phyloP scores from a whole-genome alignment of 2,888 invertebrate genomes.

The Eudemis profundana region DNA sequence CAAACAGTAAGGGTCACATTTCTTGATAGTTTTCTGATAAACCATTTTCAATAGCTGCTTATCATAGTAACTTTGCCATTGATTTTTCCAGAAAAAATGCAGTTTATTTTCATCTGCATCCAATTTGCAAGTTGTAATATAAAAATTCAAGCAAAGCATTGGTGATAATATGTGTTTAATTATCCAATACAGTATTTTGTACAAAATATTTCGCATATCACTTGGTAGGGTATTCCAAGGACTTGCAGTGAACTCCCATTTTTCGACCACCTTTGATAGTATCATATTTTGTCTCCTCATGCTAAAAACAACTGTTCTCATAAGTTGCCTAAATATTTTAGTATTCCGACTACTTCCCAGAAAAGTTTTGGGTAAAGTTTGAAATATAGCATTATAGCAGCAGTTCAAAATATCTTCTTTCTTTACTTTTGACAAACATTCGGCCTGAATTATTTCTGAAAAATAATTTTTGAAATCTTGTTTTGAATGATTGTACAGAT shows the following conservation, averaged over 20 bases:
- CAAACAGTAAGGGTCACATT: slow-evolving; percentile 60
- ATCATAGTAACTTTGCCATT: slow-evolving; percentile 80
- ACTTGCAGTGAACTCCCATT: slow-evolving; percentile 64
- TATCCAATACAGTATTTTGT: slow-evolving; percentile 64
- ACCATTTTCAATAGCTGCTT: slow-evolving; percentile 68
- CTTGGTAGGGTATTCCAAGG: slow-evolving; percentile 61
- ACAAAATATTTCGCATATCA: slow-evolving; percentile 53
- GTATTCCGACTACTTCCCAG: slow-evolving; percentile 67
- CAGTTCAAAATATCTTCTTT: slow-evolving; percentile 63
- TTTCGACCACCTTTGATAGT: slow-evolving; percentile 55
- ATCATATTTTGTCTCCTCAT: slow-evolving; percentile 74
- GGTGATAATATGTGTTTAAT: slow-evolving; percentile 66
- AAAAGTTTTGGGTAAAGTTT: slow-evolving; percentile 67
- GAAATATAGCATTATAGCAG: slow-evolving; percentile 60
- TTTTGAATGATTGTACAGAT: slow-evolving; percentile 58
- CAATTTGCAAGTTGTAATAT: slow-evolving; percentile 76
- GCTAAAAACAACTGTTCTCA: slow-evolving; percentile 63
- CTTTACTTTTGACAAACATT: slow-evolving; percentile 55
- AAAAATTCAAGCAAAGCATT: slow-evolving; percentile 74
- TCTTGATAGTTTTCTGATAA: slow-evolving; percentile 62
- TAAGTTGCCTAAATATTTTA: slow-evolving; percentile 65
- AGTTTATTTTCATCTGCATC: slow-evolving; percentile 76
- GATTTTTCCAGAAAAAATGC: slow-evolving; percentile 72
- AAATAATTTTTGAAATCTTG: slow-evolving; percentile 69
- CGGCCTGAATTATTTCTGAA: slow-evolving; percentile 43